Percentiles rank a stretch among this genome's conserved stretches.
Evolutionary conservation across 2,888 invertebrate species (phyloP).

Genomic region (Elaeidobius kamerunicus): DNA sequence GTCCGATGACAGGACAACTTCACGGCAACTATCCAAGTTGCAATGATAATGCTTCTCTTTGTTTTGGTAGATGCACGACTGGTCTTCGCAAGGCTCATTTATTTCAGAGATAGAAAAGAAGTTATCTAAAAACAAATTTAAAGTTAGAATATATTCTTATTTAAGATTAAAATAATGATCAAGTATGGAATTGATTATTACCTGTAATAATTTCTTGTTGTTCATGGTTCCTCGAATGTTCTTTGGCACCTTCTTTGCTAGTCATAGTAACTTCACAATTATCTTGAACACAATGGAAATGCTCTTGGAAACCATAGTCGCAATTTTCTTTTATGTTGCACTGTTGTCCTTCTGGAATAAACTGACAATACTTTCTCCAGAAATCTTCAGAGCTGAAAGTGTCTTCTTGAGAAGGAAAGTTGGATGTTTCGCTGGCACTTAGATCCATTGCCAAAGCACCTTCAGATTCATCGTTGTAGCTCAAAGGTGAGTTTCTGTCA

Average conservation of each 20-base stretch:
- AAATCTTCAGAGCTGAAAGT: conserved; percentile 51
- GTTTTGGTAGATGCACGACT: conserved; percentile 69
- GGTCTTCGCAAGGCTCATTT: conserved; percentile 63
- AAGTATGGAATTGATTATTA: background rate
- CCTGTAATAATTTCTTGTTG: conserved; percentile 79
- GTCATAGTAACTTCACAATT: conserved; percentile 63
- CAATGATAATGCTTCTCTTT: conserved; percentile 87
- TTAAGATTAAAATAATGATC: background rate
- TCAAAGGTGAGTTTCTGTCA: conserved; percentile 54
- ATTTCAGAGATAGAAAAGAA: conserved; percentile 65
- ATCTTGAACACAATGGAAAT: conserved; percentile 82
- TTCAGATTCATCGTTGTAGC: conserved; percentile 49
- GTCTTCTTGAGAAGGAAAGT: conserved; percentile 40
- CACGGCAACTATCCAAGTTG: conserved; percentile 83
- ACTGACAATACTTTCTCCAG: conserved; percentile 57
- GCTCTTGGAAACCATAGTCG: conserved; percentile 70
- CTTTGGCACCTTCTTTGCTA: conserved; percentile 67
- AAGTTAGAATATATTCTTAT: background rate
- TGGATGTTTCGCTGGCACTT: conserved; percentile 44
- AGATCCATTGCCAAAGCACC: conserved; percentile 48
- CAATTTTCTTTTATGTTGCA: conserved; percentile 49
- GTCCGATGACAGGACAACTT: conserved; percentile 72
- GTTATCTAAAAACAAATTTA: conserved; percentile 52
- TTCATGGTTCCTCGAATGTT: conserved; percentile 85
- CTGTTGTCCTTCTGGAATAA: conserved; percentile 46